A percentile compares a stretch with the other conserved stretches of the same genome.
Conservation (phyloP, 2,113 vertebrate genomes). For the Cynocephalus volans region DNA sequence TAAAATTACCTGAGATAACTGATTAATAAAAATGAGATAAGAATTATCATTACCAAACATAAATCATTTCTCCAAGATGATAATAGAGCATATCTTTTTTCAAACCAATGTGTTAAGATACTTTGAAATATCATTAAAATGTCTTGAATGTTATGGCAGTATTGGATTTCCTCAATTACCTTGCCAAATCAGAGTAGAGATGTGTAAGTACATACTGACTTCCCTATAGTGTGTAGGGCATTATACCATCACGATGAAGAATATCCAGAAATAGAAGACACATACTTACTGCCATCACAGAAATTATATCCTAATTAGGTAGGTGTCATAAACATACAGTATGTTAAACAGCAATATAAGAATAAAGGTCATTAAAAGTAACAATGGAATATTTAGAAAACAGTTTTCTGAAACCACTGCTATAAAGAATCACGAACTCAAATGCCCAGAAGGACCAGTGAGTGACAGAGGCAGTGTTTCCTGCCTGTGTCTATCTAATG, state of each 20-base stretch:
- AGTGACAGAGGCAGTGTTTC: not conserved
- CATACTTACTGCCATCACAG: not conserved
- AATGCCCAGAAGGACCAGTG: not conserved
- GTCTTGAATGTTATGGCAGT: not conserved
- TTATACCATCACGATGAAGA: not conserved
- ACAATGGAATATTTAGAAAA: constrained; percentile 21
- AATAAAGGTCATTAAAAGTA: constrained; percentile 44
- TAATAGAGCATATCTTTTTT: not conserved
- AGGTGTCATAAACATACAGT: not conserved
- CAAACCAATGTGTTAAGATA: constrained; percentile 53
- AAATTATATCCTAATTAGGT: not conserved
- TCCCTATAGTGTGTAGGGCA: not conserved
- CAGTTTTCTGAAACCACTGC: not conserved
- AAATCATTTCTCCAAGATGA: constrained; percentile 19
- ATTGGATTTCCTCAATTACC: not conserved
- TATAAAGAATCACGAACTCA: not conserved
- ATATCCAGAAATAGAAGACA: constrained; percentile 29
- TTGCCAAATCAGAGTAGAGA: not conserved
- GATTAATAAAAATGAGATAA: constrained; percentile 24
- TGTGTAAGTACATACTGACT: not conserved
- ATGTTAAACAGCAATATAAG: constrained; percentile 28
- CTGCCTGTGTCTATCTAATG: not conserved
- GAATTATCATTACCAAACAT: constrained; percentile 31
- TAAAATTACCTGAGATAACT: constrained; percentile 40
- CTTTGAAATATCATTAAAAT: constrained; percentile 26